Base-by-base conservation (phyloP, 2,797 vertebrate genomes). In the Sebastes hopkinsi region DNA sequence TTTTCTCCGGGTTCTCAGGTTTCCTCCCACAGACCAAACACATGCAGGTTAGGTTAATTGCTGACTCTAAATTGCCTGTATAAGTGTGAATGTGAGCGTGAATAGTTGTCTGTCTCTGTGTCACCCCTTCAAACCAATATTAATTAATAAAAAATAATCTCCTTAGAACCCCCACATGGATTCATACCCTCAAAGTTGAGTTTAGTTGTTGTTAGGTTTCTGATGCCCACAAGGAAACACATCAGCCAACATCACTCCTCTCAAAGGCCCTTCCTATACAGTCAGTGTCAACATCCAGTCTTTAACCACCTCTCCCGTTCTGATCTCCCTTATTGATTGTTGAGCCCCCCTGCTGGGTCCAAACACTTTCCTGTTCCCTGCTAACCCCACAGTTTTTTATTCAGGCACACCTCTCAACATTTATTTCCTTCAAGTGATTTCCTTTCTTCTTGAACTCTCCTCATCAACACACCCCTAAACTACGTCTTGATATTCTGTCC, bases 241-340 rank as follows among this genome's bases (percentile, higher is more conserved):
- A 52, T 20, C 1, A 10, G 13, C 60, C 16, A 20, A 60, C 66
- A 30, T 10, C 22, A 23, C n/a, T 73, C n/a, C 20, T 32, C 8
- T 68, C 22, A 10, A 25, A 55, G 66, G 32, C n/a, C 56, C 6
- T 20, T 27, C 20, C 29, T n/a, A 6, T 27, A 46, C n/a, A 61
- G 8, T 27, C 11, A 8, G 13, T 32, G 67, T 75, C 27, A 52
- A 56, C 67, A 62, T 52, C 55, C 38, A n/a, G 29, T 25, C 36
- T 67, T 34, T 34, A 52, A 70, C 20, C 22, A 27, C 20, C 56
- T n/a, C 27, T 69, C 27, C 61, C 13, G 12, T 29, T 67, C 72
- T 34, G 22, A 65, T 64, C 64, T 32, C 55, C 29, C 38, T 70
- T 50, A 68, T 42, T 36, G 78, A 83, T 88, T 8, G 23, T 59